Base-by-base conservation (phyloP, 2,797 vertebrate genomes). In the Centropyge bicolor region DNA sequence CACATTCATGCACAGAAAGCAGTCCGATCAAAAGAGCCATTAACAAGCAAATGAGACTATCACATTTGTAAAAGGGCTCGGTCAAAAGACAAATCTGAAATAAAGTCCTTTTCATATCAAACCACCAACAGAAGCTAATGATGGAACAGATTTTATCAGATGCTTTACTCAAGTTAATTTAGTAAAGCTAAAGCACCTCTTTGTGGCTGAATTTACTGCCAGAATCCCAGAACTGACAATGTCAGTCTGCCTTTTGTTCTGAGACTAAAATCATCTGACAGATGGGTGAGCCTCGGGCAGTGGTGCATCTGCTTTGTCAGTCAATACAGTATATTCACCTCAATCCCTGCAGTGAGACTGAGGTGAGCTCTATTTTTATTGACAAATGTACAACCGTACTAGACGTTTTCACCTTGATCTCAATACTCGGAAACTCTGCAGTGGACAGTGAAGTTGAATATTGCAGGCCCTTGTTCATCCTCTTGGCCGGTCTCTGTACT, bases 21-120 rank as follows among this genome's bases (percentile, higher is more conserved):
- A 80, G 83, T 41, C 76, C 48, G 63, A 86, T 94, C 88, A 92
- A 93, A 92, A 92, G 91, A 89, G 68, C 86, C 86, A 92, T 93
- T 93, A 94, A 93, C 70, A 68, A 81, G 80, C 78, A 57, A 88
- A 88, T 74, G 78, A 91, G 81, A 91, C 76, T 75, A 56, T n/a
- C n/a, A n/a, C n/a, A 71, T 83, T 74, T 67, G 57, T 77, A 68
- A 74, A 75, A 75, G 7, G 43, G 64, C 22, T 60, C 3, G 12
- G 52, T 49, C 52, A 70, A 79, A 73, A 43, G 48, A 55, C 49
- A 55, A 20, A 74, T 71, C 48, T 55, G 7, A 80, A 81, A 67
- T 12, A 61, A 45, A 17, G 36, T 54, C 17, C 38, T 41, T 74
- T 38, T 66, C 12, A 72, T 35, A 31, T 13, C 19, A 62, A 54